Base-by-base conservation (phyloP, 2,888 invertebrate genomes). In the Prenolepis imparis region DNA sequence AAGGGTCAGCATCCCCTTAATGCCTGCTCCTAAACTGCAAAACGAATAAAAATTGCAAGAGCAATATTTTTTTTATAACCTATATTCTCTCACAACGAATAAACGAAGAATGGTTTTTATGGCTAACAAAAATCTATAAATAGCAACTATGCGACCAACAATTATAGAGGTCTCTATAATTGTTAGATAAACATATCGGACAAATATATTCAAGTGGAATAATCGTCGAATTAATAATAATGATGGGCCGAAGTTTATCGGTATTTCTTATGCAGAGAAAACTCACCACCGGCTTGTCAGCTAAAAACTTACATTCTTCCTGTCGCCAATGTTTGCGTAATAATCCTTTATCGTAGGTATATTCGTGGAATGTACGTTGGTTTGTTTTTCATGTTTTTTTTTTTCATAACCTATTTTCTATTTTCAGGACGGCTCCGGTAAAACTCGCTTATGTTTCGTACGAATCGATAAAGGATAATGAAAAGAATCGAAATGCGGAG, bases 371-470 rank as follows among this genome's bases (percentile, higher is more conserved):
- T 39, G 21, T 21, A 24, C 24, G n/a, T 9, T 28, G 5, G 12
- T 28, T 44, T 12, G 18, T 32, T 12, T 12, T 52, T 61, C 21
- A 18, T 44, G n/a, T 18, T n/a, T 15, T 55, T 9, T 61, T 1
- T 59, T n/a, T n/a, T n/a, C n/a, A n/a, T 63, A 59, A 64, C 64
- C 24, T 63, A 1, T 41, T 74, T 21, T 24, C n/a, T 36, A 67
- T n/a, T 67, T 72, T 86, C 81, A 81, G 93, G 36, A 74, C 83
- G 41, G 80, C 87, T 55, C 95, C 97, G 1, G 96, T 97, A 6
- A 96, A 96, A 90, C 95, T 98, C 92, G 96, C 97, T 0, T 97
- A 96, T 89, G 96, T 96, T 28, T 96, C 96, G 28, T 97, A 97
- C 91, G 97, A 97, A 92, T 94, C 94, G 1, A 94, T 95, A n/a